A percentile compares a stretch with the other conserved stretches of the same genome.
phyloP scores from a whole-genome alignment of 2,797 vertebrate genomes.

The Anguilla obscura region DNA sequence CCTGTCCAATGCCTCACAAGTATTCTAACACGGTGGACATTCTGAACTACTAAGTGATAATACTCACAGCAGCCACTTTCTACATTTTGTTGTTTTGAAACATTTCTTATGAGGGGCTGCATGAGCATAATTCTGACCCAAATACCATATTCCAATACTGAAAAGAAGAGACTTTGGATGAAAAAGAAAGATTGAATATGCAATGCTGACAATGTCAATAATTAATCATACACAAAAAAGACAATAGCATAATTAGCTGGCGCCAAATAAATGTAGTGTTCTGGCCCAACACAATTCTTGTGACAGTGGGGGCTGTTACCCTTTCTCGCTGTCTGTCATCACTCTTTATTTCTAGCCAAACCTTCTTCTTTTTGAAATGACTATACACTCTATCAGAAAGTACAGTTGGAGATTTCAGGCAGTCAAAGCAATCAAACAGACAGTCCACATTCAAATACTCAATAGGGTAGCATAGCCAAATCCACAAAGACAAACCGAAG shows the following conservation, averaged over 20 bases:
- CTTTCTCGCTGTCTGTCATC: neutral
- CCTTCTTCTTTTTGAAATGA: neutral
- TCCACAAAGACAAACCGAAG: neutral
- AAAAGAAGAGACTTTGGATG: neutral
- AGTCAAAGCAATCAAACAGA: neutral
- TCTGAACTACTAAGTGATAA: neutral
- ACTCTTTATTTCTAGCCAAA: neutral
- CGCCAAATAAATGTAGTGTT: neutral
- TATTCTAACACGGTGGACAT: neutral
- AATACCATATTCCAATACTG: neutral
- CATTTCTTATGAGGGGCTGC: neutral
- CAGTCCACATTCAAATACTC: neutral
- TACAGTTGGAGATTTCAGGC: neutral
- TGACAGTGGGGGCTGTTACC: neutral
- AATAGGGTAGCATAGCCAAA: neutral
- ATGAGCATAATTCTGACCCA: neutral
- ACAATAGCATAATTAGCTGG: neutral
- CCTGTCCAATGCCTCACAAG: constrained; percentile 9
- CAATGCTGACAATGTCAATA: neutral
- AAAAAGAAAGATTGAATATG: neutral
- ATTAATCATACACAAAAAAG: neutral
- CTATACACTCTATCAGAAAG: neutral
- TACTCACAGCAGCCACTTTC: neutral
- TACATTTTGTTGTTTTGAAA: neutral
- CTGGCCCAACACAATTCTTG: neutral